Conservation (phyloP, 2,113 vertebrate species). For the Martes martes region DNA sequence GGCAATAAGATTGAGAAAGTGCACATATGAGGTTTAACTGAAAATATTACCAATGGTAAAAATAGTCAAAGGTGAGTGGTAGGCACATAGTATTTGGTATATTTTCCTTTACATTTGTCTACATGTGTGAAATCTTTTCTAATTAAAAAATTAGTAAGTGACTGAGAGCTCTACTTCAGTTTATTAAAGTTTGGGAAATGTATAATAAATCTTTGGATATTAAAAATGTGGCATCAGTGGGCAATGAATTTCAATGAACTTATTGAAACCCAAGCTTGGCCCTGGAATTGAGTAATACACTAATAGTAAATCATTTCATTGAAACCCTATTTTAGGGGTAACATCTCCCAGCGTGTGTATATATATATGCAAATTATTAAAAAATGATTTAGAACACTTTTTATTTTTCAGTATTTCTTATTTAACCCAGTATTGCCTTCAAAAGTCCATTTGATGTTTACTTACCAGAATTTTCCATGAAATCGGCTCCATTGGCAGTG, state of each 20-base stretch:
- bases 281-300: background rate
- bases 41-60: background rate
- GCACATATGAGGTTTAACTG: background rate
- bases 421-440: background rate
- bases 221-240: background rate
- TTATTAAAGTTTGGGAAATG: background rate
- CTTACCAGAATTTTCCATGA: conserved; percentile 85
- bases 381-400: background rate
- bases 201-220: background rate
- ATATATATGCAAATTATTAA: background rate
- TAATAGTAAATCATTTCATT: background rate
- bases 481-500: conserved; percentile 76
- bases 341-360: background rate
- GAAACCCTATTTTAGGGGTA: background rate
- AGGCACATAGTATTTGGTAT: background rate
- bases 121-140: background rate
- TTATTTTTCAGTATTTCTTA: background rate
- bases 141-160: conserved; percentile 3
- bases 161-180: background rate
- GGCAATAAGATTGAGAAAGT: background rate
- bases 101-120: background rate
- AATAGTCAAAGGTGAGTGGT: background rate
- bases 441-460: conserved; percentile 44
- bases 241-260: background rate
- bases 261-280: background rate